phyloP scores from a whole-genome alignment of 1,140 invertebrate species.

The Danaus plexippus region DNA sequence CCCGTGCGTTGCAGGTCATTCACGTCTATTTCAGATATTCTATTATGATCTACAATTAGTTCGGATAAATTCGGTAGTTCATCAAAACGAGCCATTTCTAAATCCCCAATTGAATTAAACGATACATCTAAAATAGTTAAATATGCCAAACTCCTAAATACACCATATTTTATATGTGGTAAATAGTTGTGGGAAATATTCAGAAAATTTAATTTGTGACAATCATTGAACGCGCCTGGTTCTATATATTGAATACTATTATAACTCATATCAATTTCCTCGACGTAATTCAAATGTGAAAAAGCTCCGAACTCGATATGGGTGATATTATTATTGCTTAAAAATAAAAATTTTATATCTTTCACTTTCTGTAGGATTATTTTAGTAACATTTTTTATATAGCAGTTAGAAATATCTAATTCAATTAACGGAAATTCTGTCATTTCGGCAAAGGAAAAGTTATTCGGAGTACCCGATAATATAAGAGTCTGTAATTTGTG shows the following conservation, averaged over 20 bases:
- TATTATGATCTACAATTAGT: slow-evolving; percentile 29
- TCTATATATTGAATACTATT: slow-evolving; percentile 29
- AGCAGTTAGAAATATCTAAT: slow-evolving; percentile 28
- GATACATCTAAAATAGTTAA: slow-evolving; percentile 29
- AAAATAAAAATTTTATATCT: slow-evolving; percentile 19
- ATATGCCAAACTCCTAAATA: slow-evolving; percentile 20
- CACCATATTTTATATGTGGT: slow-evolving; percentile 21
- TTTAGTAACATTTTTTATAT: slow-evolving; percentile 22
- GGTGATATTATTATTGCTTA: slow-evolving; percentile 30
- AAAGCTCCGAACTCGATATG: slow-evolving; percentile 25
- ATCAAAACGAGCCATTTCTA: slow-evolving; percentile 24
- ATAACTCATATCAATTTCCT: slow-evolving; percentile 35
- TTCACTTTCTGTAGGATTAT: slow-evolving; percentile 25
- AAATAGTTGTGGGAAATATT: slow-evolving; percentile 35
- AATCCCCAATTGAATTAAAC: slow-evolving; percentile 22
- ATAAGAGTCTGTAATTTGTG: slow-evolving; percentile 26
- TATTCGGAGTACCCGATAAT: slow-evolving; percentile 25
- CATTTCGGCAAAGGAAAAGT: slow-evolving; percentile 21
- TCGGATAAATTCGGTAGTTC: slow-evolving; percentile 18
- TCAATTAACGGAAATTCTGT: slow-evolving; percentile 17
- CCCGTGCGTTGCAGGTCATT: slow-evolving; percentile 16
- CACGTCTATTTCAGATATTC: slow-evolving; percentile 16
- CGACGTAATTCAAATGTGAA: slow-evolving; percentile 18
- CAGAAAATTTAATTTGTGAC: slow-evolving; percentile 17
- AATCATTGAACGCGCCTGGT: slow-evolving; percentile 28